Base-by-base conservation (phyloP, 2,113 vertebrate species). In the Todiramphus saurophagus region DNA sequence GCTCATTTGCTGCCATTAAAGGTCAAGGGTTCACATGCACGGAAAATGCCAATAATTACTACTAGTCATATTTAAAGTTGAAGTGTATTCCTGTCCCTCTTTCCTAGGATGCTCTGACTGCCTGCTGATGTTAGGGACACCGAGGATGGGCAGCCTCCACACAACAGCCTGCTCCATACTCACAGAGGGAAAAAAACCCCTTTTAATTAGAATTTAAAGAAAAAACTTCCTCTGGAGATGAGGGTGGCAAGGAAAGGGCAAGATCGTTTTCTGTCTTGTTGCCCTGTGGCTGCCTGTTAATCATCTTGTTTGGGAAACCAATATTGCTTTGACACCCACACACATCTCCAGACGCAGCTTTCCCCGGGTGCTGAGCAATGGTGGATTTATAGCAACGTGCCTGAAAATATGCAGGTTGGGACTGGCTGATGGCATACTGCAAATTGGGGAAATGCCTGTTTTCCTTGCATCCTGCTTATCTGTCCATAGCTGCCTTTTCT, bases 271-370 rank as follows among this genome's bases (percentile, higher is more conserved):
- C 87, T 93, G 74, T 83, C 46, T 87, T 72, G 75, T 62, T 96
- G 92, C 91, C 96, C 90, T 87, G 50, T 35, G 27, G 96, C 94
- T 89, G 67, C 84, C 89, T 96, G 88, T 93, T 97, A 96, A 97
- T 96, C 86, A 97, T 83, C 95, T 97, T 70, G 95, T 95, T 92
- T 87, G 92, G 96, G 96, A 96, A 97, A 94, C 94, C 93, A 96
- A 78, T 90, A 83, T 84, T 91, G 88, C 90, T 83, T 79, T 3
- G 33, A 89, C 87, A 92, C 91, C 37, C 87, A 93, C 96, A 69
- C 58, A 28, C 5, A 2, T 89, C 95, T 73, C 44, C 63, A 96
- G 84, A 33, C 55, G 74, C 70, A 91, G 83, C 56, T 72, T 70
- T 74, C 93, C 37, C 81, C 19, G 44, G 88, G 77, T 35, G 41